Evolutionary conservation across 2,888 invertebrate genomes (phyloP).

Genomic region (Mesorhabditis spiculigera): DNA sequence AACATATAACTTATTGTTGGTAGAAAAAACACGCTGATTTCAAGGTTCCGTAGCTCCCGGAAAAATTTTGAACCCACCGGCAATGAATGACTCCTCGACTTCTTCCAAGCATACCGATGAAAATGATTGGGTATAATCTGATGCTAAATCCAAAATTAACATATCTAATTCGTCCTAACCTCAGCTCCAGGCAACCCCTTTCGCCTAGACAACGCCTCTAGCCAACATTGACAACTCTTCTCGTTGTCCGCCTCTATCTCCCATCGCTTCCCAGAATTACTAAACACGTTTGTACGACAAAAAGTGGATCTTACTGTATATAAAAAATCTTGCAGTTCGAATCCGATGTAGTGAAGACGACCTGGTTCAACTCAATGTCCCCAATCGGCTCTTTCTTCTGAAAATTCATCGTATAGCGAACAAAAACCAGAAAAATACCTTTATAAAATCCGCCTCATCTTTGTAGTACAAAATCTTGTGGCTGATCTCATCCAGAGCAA

Average conservation of each 20-base stretch:
- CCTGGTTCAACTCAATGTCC: slow-evolving; percentile 28
- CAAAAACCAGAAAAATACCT: slow-evolving; percentile 9
- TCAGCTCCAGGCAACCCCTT: slow-evolving; percentile 7
- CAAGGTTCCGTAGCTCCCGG: slow-evolving; percentile 24
- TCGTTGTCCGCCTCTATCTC: slow-evolving; percentile 63
- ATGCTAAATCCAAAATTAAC: neutral
- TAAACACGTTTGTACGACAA: slow-evolving; percentile 25
- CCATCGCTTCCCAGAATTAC: slow-evolving; percentile 49
- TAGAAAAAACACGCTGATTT: slow-evolving; percentile 9
- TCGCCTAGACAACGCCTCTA: slow-evolving; percentile 62
- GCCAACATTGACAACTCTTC: slow-evolving; percentile 64
- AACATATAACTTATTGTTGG: too few species aligned
- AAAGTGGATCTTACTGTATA: slow-evolving; percentile 32
- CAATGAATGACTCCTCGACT: slow-evolving; percentile 19
- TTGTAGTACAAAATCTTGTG: slow-evolving; percentile 46
- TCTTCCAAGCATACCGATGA: slow-evolving; percentile 5
- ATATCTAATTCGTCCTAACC: slow-evolving; percentile 19
- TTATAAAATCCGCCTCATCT: slow-evolving; percentile 42
- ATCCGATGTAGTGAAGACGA: slow-evolving; percentile 40
- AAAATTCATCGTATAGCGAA: neutral
- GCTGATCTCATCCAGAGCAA: slow-evolving; percentile 47
- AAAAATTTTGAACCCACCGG: slow-evolving; percentile 20
- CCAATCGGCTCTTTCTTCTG: slow-evolving; percentile 27
- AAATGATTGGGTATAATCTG: too few species aligned
- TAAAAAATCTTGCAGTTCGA: slow-evolving; percentile 40